Evolutionary conservation across 2,888 invertebrate genomes (phyloP).

Genomic region (Formica aserva): DNA sequence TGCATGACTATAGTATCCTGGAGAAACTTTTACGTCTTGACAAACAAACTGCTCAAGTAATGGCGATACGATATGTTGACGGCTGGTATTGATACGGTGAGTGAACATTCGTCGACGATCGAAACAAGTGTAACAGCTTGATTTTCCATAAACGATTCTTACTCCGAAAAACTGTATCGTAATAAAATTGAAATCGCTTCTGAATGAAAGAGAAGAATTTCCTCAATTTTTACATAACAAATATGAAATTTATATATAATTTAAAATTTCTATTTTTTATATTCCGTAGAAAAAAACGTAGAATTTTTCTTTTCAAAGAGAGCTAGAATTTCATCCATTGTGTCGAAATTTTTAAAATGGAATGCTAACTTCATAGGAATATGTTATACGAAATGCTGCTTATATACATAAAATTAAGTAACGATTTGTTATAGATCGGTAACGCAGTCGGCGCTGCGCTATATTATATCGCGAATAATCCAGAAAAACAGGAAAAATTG

Average conservation of each 20-base stretch:
- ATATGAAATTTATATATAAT: background rate
- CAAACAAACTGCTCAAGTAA: slow-evolving; percentile 88
- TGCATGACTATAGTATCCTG: slow-evolving; percentile 88
- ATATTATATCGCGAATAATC: slow-evolving; percentile 89
- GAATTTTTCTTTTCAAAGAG: background rate
- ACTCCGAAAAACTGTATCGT: background rate
- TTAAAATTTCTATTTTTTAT: background rate
- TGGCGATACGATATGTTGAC: slow-evolving; percentile 90
- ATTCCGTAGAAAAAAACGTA: background rate
- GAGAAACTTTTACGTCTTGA: slow-evolving; percentile 89
- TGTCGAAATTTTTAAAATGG: background rate
- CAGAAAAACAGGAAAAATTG: slow-evolving; percentile 89
- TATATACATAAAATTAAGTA: background rate
- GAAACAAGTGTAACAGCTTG: background rate
- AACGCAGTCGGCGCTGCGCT: slow-evolving; percentile 87
- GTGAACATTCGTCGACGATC: slow-evolving; percentile 77
- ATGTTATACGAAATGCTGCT: background rate
- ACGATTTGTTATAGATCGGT: slow-evolving; percentile 86
- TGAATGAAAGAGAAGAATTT: background rate
- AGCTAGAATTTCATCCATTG: background rate
- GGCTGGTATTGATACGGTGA: slow-evolving; percentile 91
- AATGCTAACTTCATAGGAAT: background rate
- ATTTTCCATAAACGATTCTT: background rate
- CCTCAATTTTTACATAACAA: background rate
- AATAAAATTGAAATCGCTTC: background rate